Evolutionary conservation across 2,113 vertebrate genomes (phyloP), one percentile per base, ranked within the genome.

Genomic region (Marmota monax): DNA sequence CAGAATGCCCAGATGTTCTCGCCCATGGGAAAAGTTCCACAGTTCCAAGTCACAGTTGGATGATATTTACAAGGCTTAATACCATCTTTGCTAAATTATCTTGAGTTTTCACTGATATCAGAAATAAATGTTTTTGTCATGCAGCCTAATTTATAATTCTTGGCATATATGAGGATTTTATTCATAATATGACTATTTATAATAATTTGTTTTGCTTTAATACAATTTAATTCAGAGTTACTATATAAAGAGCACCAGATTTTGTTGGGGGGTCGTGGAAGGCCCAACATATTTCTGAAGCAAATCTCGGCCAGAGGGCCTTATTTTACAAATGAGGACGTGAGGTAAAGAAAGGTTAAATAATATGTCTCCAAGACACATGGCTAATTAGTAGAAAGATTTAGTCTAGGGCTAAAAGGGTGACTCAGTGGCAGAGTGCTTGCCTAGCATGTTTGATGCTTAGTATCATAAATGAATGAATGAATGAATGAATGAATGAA

Each of bases 121-220:
- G 80, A 92, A 97, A 94, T 96, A 97, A 98, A 96, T 94, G 91
- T 73, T 96, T 97, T 96, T 97, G 96, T 97, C 93, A 94, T 56
- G 51, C 39, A 93, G 91, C 94, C 97, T 97, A 94, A 97, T 97
- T 95, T 94, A 93, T 94, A 95, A 93, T 96, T 96, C 76, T 69
- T 91, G 96, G 88, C 87, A 92, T 89, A 92, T 78, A 93, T 58
- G 77, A 94, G 65, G 25, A 77, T 94, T 96, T 87, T 94, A 91
- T 93, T 94, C 76, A 92, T 73, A 96, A 82, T 93, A 84, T 56
- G 74, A 82, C 93, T 96, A 82, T 61, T 78, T 77, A 79, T 93
- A 93, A 74, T 91, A 51, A 96, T 77, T 97, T 86, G 48, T 84
- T 95, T 97, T 88, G 17, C 90, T 96, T 97, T 91, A 93, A 84